Base-by-base conservation (phyloP, 2,113 vertebrate genomes). In the Helogale parvula region DNA sequence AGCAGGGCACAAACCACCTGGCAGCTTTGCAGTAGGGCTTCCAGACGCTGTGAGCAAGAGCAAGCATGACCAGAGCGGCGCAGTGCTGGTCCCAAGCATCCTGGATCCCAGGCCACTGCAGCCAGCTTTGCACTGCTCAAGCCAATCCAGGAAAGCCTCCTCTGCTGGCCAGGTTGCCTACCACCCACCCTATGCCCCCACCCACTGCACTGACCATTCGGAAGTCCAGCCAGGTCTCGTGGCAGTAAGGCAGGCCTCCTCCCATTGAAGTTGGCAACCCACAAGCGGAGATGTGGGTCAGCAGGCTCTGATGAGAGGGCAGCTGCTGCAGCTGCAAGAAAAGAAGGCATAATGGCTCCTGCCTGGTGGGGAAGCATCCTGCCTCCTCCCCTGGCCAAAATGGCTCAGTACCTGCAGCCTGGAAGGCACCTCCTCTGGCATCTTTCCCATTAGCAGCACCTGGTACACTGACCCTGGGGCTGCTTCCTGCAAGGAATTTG, bases 181-280 rank as follows among this genome's bases (percentile, higher is more conserved):
- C 3, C 41, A 89, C 57, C 77, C 88, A 21, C 69, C 21, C 94
- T n/a, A 12, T 2, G 7, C 54, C 74, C 88, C 81, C 7, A 9
- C 4, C 8, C 16, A 8, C 80, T 11, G 21, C 60, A 98, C 99
- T 99, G 96, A 99, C 99, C 98, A 97, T 98, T 98, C 99, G 99
- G 98, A 99, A 99, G 97, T 96, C 97, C 45, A 99, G 25, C 99
- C 99, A 99, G 98, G 98, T 98, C 97, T 89, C 98, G 97, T 99
- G 99, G 86, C 98, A 99, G 94, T 99, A 99, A 3, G 97, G 98
- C 90, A 99, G 99, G n/a, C 98, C 98, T 54, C 99, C 99, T 45
- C 99, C 99, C 9, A 99, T 98, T 21, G 99, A 98, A 0, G 83
- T 63, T 25, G 99, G 99, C 95, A 99, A 98, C 96, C 99, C 99